Evolutionary conservation across 2,797 vertebrate species (phyloP).

Genomic region (Hydrophis major): DNA sequence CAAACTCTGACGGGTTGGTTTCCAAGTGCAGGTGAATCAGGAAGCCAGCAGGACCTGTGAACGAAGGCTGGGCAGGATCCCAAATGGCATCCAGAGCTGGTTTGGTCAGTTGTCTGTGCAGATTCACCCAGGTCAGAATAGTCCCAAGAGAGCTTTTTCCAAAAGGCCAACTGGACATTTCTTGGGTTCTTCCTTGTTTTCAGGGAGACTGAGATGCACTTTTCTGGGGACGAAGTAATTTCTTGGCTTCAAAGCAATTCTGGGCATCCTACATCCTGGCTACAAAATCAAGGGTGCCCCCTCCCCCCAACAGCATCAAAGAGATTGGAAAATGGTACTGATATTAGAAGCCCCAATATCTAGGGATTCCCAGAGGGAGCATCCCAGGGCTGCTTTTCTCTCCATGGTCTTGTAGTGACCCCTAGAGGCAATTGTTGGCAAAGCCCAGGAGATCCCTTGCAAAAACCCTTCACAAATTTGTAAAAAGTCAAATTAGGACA

Average conservation of each 20-base stretch:
- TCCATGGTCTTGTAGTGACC: not conserved
- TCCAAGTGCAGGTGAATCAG: not conserved
- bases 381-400: not conserved
- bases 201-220: not conserved
- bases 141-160: not conserved
- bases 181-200: not conserved
- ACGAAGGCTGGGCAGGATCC: not conserved
- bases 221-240: not conserved
- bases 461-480: not conserved
- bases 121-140: not conserved
- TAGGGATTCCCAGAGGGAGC: not conserved
- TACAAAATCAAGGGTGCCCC: not conserved
- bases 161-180: not conserved
- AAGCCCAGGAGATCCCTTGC: not conserved
- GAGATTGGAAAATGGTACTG: not conserved
- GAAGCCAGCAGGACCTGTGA: not conserved
- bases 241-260: too few species aligned
- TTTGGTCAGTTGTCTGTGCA: not conserved
- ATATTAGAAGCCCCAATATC: not conserved
- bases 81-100: not conserved
- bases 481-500: not conserved
- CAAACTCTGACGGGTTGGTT: not conserved
- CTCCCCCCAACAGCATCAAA: not conserved
- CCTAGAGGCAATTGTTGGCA: not conserved
- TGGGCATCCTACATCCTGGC: not conserved